Base-by-base conservation (phyloP, 2,888 invertebrate species). In the Drosophila setosimentum region DNA sequence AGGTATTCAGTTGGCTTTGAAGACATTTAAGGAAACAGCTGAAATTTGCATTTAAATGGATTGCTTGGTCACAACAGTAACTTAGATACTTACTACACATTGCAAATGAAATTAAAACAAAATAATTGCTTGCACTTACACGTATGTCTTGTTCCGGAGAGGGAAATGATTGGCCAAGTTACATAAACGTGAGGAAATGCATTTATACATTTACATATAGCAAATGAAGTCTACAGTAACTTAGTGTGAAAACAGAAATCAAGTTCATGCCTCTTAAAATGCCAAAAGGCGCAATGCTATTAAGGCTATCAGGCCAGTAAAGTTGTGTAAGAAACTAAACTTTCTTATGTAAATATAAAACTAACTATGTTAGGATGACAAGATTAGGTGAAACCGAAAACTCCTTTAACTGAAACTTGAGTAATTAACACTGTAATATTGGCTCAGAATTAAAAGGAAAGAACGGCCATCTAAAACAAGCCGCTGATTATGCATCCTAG, bases 171-270 rank as follows among this genome's bases (percentile, higher is more conserved):
- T 67, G 35, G 24, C 35, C 32, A 37, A 67, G 85, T 75, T 66
- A 71, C 29, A 58, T 21, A 62, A 79, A 78, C 89, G 78, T 82
- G 21, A 51, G 45, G 18, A 51, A 53, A 42, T 35, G 33, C 40
- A 73, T 35, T 1, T 32, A 3, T 8, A 1, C 33, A 13, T 64
- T 78, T 78, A 63, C 74, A 78, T 59, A 73, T 49, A 50, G 54
- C 61, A 67, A 64, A 53, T 63, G 53, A 18, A 50, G 45, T 29
- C 33, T 13, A 6, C 24, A 27, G 16, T n/a, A 37, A 37, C 27
- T 58, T 35, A 16, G 40, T 21, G 35, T 62, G 21, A 13, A 51
- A 21, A 27, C 2, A 11, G 13, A 24, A 63, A 42, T 18, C 27
- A 27, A 55, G 8, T 11, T 8, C 2, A 55, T 1, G 13, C 3